phyloP scores from a whole-genome alignment of 2,113 vertebrate species.

The Charina bottae region DNA sequence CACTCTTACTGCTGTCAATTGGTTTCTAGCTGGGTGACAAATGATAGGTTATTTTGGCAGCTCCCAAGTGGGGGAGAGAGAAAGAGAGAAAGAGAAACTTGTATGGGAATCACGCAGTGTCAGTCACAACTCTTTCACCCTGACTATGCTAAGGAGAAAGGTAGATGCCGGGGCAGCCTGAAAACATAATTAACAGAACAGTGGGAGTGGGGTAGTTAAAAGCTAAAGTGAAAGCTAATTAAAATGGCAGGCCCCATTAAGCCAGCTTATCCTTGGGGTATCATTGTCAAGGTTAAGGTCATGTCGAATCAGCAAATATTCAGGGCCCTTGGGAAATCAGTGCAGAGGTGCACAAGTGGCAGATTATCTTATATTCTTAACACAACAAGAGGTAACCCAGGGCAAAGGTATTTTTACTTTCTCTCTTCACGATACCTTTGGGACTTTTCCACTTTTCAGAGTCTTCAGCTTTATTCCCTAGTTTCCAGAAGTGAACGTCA shows the following conservation, averaged over 20 bases:
- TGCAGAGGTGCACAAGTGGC: not conserved
- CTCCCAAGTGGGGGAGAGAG: not conserved
- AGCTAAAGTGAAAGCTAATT: slow-evolving; percentile 14
- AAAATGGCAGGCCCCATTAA: slow-evolving; percentile 32
- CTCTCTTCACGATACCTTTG: not conserved
- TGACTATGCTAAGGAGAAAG: not conserved
- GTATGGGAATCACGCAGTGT: not conserved
- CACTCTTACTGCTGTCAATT: not conserved
- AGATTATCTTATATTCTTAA: not conserved
- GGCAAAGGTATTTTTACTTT: not conserved
- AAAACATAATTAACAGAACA: slow-evolving; percentile 35
- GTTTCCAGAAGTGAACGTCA: not conserved
- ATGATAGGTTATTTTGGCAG: slow-evolving; percentile 25
- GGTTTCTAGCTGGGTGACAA: slow-evolving; percentile 1
- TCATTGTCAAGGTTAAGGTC: slow-evolving; percentile 9
- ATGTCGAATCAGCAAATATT: slow-evolving; percentile 14
- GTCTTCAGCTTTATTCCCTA: not conserved
- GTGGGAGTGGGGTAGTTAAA: slow-evolving; percentile 18
- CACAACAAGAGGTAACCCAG: not conserved
- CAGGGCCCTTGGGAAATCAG: slow-evolving; percentile 18
- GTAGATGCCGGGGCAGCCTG: slow-evolving; percentile 18
- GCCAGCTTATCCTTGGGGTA: slow-evolving; percentile 9
- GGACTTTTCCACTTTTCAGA: not conserved
- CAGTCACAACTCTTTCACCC: slow-evolving; percentile 12
- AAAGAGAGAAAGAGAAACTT: not conserved